Percentiles rank a stretch among this genome's conserved stretches.
Evolutionary conservation across 2,797 vertebrate genomes (phyloP).

Genomic region (Rhodeus uyekii): DNA sequence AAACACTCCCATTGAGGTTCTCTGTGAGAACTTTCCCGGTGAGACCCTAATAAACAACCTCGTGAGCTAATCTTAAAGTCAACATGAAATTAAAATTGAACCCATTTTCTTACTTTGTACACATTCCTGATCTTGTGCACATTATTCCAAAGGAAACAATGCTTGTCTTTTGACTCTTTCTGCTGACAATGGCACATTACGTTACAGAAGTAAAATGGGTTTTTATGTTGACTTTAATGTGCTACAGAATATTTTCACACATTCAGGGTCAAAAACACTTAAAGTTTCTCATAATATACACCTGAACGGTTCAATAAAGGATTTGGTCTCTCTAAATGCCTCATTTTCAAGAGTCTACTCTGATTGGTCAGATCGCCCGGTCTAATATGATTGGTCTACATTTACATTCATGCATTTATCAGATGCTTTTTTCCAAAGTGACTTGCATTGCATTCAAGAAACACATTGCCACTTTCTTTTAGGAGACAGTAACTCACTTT

Average conservation of each 20-base stretch:
- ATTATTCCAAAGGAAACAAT: background rate
- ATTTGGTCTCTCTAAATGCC: too few species aligned
- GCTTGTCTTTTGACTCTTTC: background rate
- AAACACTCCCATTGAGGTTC: conserved; percentile 84
- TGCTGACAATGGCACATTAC: background rate
- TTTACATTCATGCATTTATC: too few species aligned
- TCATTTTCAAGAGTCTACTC: too few species aligned
- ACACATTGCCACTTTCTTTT: too few species aligned
- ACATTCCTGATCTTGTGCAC: background rate
- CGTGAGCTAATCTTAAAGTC: background rate
- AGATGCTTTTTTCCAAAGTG: too few species aligned
- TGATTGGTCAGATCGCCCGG: too few species aligned
- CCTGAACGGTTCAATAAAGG: too few species aligned
- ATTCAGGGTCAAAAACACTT: background rate
- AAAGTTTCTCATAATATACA: background rate
- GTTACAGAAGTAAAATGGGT: background rate
- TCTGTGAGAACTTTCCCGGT: conserved; percentile 92
- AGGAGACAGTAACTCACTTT: background rate
- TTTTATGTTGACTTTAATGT: background rate
- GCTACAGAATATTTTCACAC: background rate
- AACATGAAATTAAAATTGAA: background rate
- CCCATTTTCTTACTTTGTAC: background rate
- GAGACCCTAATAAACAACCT: conserved; percentile 39
- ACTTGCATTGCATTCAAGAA: too few species aligned
- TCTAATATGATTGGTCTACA: too few species aligned